A percentile compares a stretch with the other conserved stretches of the same genome.
Evolutionary conservation across 2,797 vertebrate genomes (phyloP).

Genomic region (Alectoris magna): DNA sequence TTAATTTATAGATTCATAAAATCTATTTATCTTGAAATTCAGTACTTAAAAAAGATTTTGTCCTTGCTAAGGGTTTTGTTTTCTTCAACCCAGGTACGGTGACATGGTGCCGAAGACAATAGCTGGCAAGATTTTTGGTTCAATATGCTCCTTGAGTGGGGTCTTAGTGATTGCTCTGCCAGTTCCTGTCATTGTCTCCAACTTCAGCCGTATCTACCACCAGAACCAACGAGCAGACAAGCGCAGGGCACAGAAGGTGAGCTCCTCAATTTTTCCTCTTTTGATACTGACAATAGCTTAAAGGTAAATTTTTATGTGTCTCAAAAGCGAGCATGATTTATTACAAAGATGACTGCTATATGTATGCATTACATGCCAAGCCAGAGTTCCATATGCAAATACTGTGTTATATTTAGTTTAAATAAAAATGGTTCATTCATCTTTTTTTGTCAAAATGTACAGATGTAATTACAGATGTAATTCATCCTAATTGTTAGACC

Average conservation of each 20-base stretch:
- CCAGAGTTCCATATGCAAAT: background rate
- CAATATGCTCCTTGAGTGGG: conserved; percentile 93
- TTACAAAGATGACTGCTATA: background rate
- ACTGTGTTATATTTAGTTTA: background rate
- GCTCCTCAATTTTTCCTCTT: background rate
- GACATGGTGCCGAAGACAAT: conserved; percentile 99
- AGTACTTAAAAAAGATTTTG: background rate
- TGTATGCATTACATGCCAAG: background rate
- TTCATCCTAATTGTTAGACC: background rate
- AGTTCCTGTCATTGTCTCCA: conserved; percentile 96
- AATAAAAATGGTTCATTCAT: background rate
- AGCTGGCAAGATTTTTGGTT: conserved; percentile 95
- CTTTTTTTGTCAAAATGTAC: background rate
- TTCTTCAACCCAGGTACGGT: conserved; percentile 86
- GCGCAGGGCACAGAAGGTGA: conserved; percentile 92
- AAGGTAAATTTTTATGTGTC: background rate
- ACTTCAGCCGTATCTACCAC: conserved; percentile 98
- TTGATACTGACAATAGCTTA: background rate
- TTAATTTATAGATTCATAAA: background rate
- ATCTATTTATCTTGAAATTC: background rate
- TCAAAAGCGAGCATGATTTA: background rate
- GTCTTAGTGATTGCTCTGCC: conserved; percentile 96
- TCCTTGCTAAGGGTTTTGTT: conserved; percentile 5
- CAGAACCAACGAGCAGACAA: conserved; percentile 97
- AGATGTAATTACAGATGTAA: background rate